Evolutionary conservation across 2,888 invertebrate genomes (phyloP), one percentile per base, ranked within the genome.

Genomic region (Pharmacophagus antenor): DNA sequence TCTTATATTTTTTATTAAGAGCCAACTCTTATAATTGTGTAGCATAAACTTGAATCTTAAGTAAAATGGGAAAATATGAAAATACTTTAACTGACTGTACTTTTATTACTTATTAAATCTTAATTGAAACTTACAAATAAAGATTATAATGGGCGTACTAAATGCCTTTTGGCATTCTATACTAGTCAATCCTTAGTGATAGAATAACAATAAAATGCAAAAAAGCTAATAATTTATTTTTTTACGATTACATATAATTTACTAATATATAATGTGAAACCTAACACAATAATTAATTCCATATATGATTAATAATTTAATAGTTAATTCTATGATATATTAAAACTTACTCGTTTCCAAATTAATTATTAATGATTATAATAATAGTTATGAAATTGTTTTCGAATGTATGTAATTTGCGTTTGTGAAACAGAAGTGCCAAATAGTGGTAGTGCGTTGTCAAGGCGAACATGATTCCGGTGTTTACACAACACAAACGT

Each of bases 401-500:
- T n/a, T n/a, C n/a, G 37, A 37, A 37, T 37, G n/a, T 37, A n/a
- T 37, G 4, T 37, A 37, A 37, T 37, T 37, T 37, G 37, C n/a
- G 37, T 50, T 31, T 50, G 12, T 58, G 46, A 23, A 46, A 15
- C 22, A 31, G 47, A 55, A 58, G 54, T 51, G 52, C 41, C 58
- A 41, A 58, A 58, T 52, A 52, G 47, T 58, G 15, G n/a, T 15
- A n/a, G n/a, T n/a, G 3, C 10, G 23, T 63, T 65, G 72, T 72
- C 80, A 84, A 84, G 84, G 84, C 73, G 65, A 80, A 64, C 79
- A 62, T 68, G 77, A 79, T 77, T 76, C 73, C 68, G 67, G 63
- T 60, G 65, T 63, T 65, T 80, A 76, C 53, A 53, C 53, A 58
- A 58, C 48, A 64, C 62, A 62, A 72, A 65, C 67, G 68, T 67